phyloP scores from a whole-genome alignment of 2,797 vertebrate genomes.

The Mus spretus region DNA sequence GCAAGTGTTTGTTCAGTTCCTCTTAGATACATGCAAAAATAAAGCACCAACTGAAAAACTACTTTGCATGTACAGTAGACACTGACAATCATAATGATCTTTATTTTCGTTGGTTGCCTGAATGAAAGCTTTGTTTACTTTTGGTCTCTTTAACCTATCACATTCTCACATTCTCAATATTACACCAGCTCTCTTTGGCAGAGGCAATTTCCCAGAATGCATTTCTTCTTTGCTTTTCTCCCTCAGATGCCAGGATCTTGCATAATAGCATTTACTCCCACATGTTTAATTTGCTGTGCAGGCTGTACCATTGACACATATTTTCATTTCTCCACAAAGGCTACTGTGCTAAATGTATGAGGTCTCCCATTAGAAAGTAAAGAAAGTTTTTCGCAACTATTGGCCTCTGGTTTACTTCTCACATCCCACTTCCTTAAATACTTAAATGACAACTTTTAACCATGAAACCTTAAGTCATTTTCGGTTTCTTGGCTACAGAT shows the following conservation, averaged over 20 bases:
- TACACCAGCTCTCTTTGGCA: not conserved
- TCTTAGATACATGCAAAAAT: slow-evolving; percentile 25
- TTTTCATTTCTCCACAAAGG: not conserved
- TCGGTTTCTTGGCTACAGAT: not conserved
- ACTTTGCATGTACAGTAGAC: not conserved
- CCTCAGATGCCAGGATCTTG: not conserved
- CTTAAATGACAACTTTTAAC: not conserved
- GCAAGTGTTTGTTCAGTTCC: not conserved
- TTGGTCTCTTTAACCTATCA: not conserved
- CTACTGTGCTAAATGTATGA: not conserved
- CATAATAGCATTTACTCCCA: not conserved
- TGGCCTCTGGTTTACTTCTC: not conserved
- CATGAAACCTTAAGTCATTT: not conserved
- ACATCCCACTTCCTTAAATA: not conserved
- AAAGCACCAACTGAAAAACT: not conserved
- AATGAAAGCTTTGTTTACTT: slow-evolving; percentile 35
- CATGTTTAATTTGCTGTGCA: not conserved
- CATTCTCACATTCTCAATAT: slow-evolving; percentile 47
- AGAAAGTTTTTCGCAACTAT: not conserved
- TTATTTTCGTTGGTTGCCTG: slow-evolving; percentile 38
- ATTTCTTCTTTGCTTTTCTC: not conserved
- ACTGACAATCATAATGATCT: not conserved
- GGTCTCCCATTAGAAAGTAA: not conserved
- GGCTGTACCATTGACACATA: not conserved
- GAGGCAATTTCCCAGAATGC: slow-evolving; percentile 2